Evolutionary conservation across 2,113 vertebrate species (phyloP), one percentile per base, ranked within the genome.

Genomic region (Verasper variegatus): DNA sequence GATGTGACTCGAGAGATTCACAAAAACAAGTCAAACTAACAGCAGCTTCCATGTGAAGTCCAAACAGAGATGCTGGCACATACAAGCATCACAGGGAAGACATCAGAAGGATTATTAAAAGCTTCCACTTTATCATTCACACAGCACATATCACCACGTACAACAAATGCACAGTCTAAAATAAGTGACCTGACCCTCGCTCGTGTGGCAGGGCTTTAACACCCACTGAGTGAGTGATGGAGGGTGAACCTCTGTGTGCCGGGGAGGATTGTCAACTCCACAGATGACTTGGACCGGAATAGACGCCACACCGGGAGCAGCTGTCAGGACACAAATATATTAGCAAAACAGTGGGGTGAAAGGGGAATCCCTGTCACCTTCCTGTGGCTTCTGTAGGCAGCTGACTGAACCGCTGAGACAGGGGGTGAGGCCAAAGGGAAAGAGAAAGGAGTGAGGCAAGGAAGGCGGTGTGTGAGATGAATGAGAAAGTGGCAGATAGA

Each of bases 311-410:
- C 7, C 0, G 45, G 59, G 54, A 59, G 64, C 80, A 82, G 83
- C 81, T 87, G 80, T 70, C 78, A 70, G n/a, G 76, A 78, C 80
- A 77, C 55, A 80, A 82, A 86, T 83, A 82, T 66, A 61, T 68
- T 26, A 83, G 68, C 65, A 65, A 80, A 84, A 76, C 75, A 71
- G 51, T 7, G n/a, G 77, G 86, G 73, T 70, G 76, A 86, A 72
- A 84, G 71, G 59, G 66, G 75, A 80, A 75, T 82, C 74, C 47
- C 55, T 59, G 61, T 47, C 23, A 9, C 26, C 52, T 68, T 49
- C 60, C 47, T 60, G 42, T 21, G 56, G 52, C 54, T 74, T 55
- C 68, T 69, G 69, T 68, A 52, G 21, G 27, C 27, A 20, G 57
- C 67, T 59, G 23, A 4, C 40, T 11, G 45, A 56, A 58, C 49